Conservation (phyloP, 2,797 vertebrate genomes). For the Salarias fasciatus region DNA sequence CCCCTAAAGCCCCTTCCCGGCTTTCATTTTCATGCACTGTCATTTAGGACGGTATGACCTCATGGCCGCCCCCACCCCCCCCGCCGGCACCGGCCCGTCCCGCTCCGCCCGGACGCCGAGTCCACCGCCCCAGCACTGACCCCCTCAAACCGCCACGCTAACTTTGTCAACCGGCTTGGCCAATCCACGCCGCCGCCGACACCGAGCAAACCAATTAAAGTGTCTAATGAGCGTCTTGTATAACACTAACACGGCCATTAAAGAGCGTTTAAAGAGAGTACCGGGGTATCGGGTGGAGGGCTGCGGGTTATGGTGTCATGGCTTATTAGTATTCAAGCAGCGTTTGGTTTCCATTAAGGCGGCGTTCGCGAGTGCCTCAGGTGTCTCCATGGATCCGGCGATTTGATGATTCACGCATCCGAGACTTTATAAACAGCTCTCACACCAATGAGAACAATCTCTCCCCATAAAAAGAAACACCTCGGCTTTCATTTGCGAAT, state of each 20-base stretch:
- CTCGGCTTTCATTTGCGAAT: conserved; percentile 65
- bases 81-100: conserved; percentile 18
- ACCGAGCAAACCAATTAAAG: conserved; percentile 75
- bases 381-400: conserved; percentile 50
- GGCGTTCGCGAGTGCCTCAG: conserved; percentile 58
- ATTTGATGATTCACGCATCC: conserved; percentile 57
- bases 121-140: conserved; percentile 54
- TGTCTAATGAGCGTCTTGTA: conserved; percentile 81
- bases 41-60: conserved; percentile 66
- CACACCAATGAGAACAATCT: conserved; percentile 64
- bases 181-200: conserved; percentile 70
- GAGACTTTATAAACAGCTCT: conserved; percentile 72
- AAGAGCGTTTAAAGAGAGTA: conserved; percentile 76
- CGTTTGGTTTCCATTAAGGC: conserved; percentile 78
- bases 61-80: conserved; percentile 63
- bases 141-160: conserved; percentile 64
- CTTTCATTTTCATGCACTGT: conserved; percentile 43
- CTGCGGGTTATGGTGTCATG: conserved; percentile 81
- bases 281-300: conserved; percentile 76
- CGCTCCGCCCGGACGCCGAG: conserved; percentile 44
- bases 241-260: conserved; percentile 79
- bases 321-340: conserved; percentile 82
- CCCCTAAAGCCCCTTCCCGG: not conserved
- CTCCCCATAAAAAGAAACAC: conserved; percentile 47
- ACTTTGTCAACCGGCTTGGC: conserved; percentile 43